A percentile compares a stretch with the other conserved stretches of the same genome.
These are phyloP conservation scores for Aromia moschata DNA, from an alignment of 2,888 invertebrate species.

Conservation along the genomic window DNA sequence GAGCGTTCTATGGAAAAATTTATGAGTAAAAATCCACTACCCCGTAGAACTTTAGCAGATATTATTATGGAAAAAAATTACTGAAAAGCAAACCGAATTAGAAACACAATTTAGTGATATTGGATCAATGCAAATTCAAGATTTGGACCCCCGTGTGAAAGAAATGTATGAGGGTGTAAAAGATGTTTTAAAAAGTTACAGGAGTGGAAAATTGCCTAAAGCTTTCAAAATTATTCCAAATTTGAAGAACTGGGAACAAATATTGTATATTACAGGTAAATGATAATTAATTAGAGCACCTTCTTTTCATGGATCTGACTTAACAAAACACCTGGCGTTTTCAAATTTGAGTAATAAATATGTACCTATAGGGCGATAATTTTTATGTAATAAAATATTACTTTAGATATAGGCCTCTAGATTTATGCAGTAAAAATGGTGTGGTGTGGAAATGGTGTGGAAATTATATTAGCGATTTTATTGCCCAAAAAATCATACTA, in stretches of 20 bases:
- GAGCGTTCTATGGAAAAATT: constrained; percentile 88
- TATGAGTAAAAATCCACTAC: constrained; percentile 70
- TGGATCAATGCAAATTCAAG: constrained; percentile 78
- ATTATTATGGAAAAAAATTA: constrained; percentile 92
- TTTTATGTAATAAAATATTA: too few species aligned
- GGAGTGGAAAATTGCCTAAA: constrained; percentile 97
- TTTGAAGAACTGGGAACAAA: constrained; percentile 36
- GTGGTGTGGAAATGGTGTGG: too few species aligned
- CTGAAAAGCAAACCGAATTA: constrained; percentile 91
- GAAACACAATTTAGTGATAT: constrained; percentile 85
- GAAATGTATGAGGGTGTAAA: constrained; percentile 92
- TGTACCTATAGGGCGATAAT: too few species aligned
- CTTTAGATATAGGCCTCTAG: too few species aligned
- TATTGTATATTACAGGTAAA: constrained; percentile 48
- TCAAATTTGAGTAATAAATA: too few species aligned
- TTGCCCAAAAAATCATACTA: too few species aligned
- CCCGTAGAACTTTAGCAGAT: constrained; percentile 81
- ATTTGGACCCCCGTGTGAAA: constrained; percentile 84
- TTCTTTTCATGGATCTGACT: too few species aligned
- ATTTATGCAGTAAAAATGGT: too few species aligned
- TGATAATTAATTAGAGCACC: too few species aligned
- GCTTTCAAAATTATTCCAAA: constrained; percentile 95
- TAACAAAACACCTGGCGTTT: too few species aligned
- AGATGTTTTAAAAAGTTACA: constrained; percentile 86
- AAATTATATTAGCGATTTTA: too few species aligned